A percentile compares a stretch with the other conserved stretches of the same genome.
These are phyloP conservation scores for Falco novaeseelandiae DNA, from an alignment of 2,797 vertebrate genomes.

Conservation along the genomic window DNA sequence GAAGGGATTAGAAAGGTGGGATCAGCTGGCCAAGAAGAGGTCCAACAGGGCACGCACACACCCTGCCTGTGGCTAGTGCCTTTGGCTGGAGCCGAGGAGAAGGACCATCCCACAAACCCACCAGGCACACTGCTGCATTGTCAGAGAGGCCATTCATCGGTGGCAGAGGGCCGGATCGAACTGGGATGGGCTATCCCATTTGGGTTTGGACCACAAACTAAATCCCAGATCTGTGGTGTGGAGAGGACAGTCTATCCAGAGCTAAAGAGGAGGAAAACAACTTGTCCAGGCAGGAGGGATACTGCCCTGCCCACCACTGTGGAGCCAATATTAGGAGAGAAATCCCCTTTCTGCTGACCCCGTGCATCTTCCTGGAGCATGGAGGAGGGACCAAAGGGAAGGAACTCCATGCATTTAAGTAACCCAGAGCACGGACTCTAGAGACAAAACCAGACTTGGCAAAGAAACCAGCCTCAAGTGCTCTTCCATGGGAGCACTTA, in stretches of 20 bases:
- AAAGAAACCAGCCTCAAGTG: not conserved
- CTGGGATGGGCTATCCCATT: rapidly evolving
- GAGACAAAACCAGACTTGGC: not conserved
- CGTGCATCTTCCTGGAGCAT: not conserved
- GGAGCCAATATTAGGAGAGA: not conserved
- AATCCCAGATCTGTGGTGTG: not conserved
- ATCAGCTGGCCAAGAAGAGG: not conserved
- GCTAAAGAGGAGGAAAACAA: not conserved
- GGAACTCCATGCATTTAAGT: rapidly evolving
- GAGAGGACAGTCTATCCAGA: not conserved
- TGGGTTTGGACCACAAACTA: not conserved
- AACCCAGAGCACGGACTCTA: not conserved
- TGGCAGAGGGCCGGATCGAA: rapidly evolving
- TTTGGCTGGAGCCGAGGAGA: rapidly evolving
- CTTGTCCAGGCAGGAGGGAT: not conserved
- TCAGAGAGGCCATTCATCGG: not conserved
- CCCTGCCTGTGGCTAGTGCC: not conserved
- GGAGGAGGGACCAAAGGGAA: not conserved
- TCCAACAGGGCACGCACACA: rapidly evolving
- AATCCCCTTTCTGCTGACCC: not conserved
- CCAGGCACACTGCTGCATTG: rapidly evolving
- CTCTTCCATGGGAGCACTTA: not conserved
- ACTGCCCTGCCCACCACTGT: not conserved
- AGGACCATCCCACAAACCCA: not conserved
- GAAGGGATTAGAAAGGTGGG: not conserved